These are phyloP conservation scores for Pseudomugil gertrudae DNA, from an alignment of 2,797 vertebrate species.

Conservation along the genomic window DNA sequence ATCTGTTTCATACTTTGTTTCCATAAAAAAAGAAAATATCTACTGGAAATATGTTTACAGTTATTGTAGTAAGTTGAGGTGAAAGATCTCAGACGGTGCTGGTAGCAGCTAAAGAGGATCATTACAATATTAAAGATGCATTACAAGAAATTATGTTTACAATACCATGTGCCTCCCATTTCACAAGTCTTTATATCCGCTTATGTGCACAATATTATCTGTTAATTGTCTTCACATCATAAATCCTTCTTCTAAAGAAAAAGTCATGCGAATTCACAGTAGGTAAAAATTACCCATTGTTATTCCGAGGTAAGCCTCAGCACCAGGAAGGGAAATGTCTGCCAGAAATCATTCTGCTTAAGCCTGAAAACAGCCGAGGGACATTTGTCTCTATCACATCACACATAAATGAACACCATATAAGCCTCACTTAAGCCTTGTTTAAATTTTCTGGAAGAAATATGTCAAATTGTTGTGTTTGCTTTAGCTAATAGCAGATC, in stretches of 20 bases:
- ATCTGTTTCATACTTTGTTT: neutral
- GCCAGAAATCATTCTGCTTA: conserved; percentile 15
- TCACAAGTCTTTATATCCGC: neutral
- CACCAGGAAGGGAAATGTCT: conserved; percentile 34
- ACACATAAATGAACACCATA: conserved; percentile 34
- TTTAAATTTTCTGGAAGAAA: conserved; percentile 13
- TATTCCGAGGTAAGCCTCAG: conserved; percentile 55
- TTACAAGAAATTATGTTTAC: conserved; percentile 40
- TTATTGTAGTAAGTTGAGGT: conserved; percentile 41
- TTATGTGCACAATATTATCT: neutral
- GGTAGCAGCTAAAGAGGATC: conserved; percentile 30
- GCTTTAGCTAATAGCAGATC: conserved; percentile 27
- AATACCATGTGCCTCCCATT: conserved; percentile 25
- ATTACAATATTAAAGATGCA: conserved; percentile 34
- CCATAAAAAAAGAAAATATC: neutral
- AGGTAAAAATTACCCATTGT: conserved; percentile 50
- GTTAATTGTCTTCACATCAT: neutral
- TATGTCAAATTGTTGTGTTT: conserved; percentile 36
- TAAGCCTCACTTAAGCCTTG: conserved; percentile 35
- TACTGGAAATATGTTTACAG: conserved; percentile 3
- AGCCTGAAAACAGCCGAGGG: conserved; percentile 36
- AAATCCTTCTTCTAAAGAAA: conserved; percentile 4
- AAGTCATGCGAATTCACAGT: neutral
- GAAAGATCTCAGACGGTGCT: conserved; percentile 36
- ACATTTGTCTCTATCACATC: conserved; percentile 33